Base-by-base conservation (phyloP, 2,797 vertebrate genomes). In the Cyclura pinguis region DNA sequence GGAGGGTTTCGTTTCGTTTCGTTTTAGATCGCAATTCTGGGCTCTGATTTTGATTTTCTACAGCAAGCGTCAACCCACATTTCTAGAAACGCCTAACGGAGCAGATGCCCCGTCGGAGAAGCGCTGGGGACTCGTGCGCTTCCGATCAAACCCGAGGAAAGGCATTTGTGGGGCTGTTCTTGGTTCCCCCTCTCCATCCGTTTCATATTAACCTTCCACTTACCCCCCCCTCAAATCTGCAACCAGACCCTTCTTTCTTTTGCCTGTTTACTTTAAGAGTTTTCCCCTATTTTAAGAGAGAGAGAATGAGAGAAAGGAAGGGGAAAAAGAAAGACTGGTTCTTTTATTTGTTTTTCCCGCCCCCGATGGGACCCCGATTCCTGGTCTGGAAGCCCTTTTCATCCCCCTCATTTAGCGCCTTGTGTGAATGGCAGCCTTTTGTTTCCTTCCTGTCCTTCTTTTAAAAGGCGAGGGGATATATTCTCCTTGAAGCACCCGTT, bases 191-290 rank as follows among this genome's bases (percentile, higher is more conserved):
- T 7, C 67, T 27, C 32, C 20, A 32, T 73, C 84, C 32, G 1
- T 35, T 35, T 16, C 57, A 57, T 57, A 14, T 57, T 57, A 74
- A 35, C 42, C 78, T 55, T 13, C 50, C 78, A 32, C 96, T 94
- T 57, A 47, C 42, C 3, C 3, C 10, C 57, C 57, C 57, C 57
- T 14, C 57, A 57, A 55, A 8, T 91, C 95, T 95, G 96, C 97
- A 14, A 57, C 57, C 13, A 57, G 14, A 57, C 97, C 97, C 12
- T 14, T 62, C 9, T 69, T 20, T n/a, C 29, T 22, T 96, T 96
- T 76, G 96, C 96, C 97, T 98, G 96, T 98, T 98, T 98, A 98
- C 98, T 98, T 98, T 97, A 94, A 96, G 94, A 96, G 96, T 97
- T 97, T 98, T 97, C 97, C 96, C 14, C 57, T 94, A 8, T 94